Evolutionary conservation across 2,113 vertebrate species (phyloP), one percentile per base, ranked within the genome.

Genomic region (Lepus timidus): DNA sequence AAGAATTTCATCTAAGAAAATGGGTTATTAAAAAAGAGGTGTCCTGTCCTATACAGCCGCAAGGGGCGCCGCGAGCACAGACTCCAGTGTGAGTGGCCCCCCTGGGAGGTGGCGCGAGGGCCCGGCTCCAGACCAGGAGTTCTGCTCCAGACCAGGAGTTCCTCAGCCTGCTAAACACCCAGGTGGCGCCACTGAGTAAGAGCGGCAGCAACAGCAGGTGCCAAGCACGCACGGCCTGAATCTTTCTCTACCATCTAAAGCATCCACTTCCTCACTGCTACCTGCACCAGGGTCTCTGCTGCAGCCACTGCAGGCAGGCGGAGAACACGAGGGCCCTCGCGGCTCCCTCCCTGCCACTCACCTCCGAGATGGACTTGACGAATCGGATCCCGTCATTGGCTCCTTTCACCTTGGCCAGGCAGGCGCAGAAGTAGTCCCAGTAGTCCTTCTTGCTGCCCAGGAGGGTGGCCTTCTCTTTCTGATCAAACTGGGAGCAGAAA

Each of bases 351-450:
- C 44, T 7, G 23, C 67, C 0, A 88, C 97, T 97, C 98, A 99
- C 99, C 98, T 99, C 99, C 0, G 99, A 98, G 97, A 99, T 99
- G 85, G 99, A 99, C 94, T 99, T 99, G 97, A 99, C 99, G 67
- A 99, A 99, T 95, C 99, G 99, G 96, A 99, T 99, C 96, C 99
- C 99, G 90, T 99, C 99, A 64, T 99, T 99, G 98, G 99, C 98
- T 96, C 99, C 99, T 97, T 99, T 99, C 95, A 99, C 98, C 98
- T 99, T 99, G 96, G 98, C 98, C 98, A 99, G 98, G 96, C 99
- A 99, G 96, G 99, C 99, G 0, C 99, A 99, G 98, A 99, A 99
- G 96, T 99, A 99, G 98, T 99, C 99, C 99, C 99, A 99, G 98
- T 99, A 99, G 98, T 99, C 99, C 98, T 99, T 99, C 95, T 98